Evolutionary conservation across 2,113 vertebrate genomes (phyloP), one percentile per base, ranked within the genome.

Genomic region (Hylia prasina): DNA sequence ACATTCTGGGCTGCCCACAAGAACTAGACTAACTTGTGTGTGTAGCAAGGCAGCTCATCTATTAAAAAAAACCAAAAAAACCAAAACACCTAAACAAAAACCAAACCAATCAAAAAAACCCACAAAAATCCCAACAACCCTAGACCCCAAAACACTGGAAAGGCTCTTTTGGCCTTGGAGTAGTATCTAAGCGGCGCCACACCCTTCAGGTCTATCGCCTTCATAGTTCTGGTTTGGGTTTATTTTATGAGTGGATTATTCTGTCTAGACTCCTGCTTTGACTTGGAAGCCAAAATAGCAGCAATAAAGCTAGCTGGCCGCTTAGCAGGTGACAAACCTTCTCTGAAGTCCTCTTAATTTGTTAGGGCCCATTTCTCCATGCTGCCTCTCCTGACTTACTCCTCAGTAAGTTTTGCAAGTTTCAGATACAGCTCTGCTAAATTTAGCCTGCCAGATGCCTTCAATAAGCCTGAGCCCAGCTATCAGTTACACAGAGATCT

Each of bases 391-490:
- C 45, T 92, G 90, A 44, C 35, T 89, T 68, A 71, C 7, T 25
- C 64, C 39, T 77, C 72, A 50, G 64, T 89, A 48, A 54, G 77
- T 86, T 97, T 82, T 94, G 61, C 1, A 30, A 93, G 75, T 70
- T 92, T 70, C 64, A 92, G 72, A 89, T 96, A 58, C 35, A 87
- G 63, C 82, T 94, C 12, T 75, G 83, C 94, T 98, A 97, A 95
- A 96, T 96, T 96, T 98, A 97, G 93, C 86, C 14, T 44, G 48
- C 82, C 91, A 93, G 87, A 82, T 89, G 96, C 97, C 96, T 97
- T 94, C 95, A 95, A 63, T 94, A 94, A 96, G 91, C 89, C 56
- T 23, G 30, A 94, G 87, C 88, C 84, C 42, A 91, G 90, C 95
- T 94, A 94, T 97, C 92, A 33, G 84, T 97, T 97, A 91, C 90